These are phyloP conservation scores for Elymnias hypermnestra DNA, from an alignment of 1,140 invertebrate species.

Conservation along the genomic window DNA sequence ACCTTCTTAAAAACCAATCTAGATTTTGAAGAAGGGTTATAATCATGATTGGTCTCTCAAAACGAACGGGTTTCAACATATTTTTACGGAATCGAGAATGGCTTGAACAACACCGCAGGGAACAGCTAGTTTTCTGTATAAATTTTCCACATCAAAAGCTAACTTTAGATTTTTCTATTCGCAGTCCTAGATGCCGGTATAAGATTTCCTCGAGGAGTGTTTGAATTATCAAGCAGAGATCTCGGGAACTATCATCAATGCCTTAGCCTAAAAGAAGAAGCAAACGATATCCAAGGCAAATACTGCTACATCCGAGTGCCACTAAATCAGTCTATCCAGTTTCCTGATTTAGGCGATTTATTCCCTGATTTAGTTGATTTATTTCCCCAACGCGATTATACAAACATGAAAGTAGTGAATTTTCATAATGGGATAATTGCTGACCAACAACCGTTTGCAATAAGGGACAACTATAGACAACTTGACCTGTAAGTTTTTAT, in stretches of 20 bases:
- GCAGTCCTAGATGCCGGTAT: constrained; percentile 42
- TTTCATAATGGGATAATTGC: constrained; percentile 10
- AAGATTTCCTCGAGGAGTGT: constrained; percentile 33
- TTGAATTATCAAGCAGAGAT: constrained; percentile 22
- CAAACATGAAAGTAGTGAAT: constrained; percentile 8
- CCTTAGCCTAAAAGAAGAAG: constrained; percentile 26
- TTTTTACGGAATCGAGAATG: too few relatives aligned
- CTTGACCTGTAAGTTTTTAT: too few relatives aligned
- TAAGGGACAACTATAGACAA: too few relatives aligned
- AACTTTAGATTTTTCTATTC: too few relatives aligned
- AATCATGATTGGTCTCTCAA: too few relatives aligned
- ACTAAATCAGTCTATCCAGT: constrained; percentile 21
- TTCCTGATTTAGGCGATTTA: constrained; percentile 9
- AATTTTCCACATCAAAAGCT: too few relatives aligned
- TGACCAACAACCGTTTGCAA: constrained; percentile 3
- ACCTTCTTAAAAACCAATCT: too few relatives aligned
- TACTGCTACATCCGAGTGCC: constrained; percentile 33
- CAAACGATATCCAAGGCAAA: constrained; percentile 44
- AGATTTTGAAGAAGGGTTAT: too few relatives aligned
- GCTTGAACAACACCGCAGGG: too few relatives aligned
- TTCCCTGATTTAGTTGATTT: constrained; percentile 3
- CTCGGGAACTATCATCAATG: constrained; percentile 48
- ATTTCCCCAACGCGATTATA: not conserved
- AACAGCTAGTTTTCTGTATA: too few relatives aligned
- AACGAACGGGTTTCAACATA: too few relatives aligned